Conservation (phyloP, 1,140 invertebrate genomes). For the Drosophila tani region DNA sequence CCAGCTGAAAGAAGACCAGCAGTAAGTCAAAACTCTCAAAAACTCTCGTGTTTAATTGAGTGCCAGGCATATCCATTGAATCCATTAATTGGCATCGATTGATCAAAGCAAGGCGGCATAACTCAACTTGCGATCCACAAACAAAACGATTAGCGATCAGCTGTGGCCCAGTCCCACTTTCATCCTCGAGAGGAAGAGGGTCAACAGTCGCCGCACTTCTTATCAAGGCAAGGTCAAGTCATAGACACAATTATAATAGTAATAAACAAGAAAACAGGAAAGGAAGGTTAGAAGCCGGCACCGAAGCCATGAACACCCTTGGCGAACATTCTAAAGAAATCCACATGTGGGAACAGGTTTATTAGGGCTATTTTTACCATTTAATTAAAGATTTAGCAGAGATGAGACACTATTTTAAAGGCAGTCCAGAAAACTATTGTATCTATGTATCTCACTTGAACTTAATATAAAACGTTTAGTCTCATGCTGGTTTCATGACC, state of each 20-base stretch:
- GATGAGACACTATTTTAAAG: too few relatives aligned
- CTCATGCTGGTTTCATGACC: background rate
- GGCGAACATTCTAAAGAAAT: background rate
- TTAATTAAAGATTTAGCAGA: background rate
- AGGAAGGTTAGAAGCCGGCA: background rate
- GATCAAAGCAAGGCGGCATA: constrained; percentile 15
- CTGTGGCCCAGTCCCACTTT: constrained; percentile 37
- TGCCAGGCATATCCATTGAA: background rate
- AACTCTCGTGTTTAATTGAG: constrained; percentile 12
- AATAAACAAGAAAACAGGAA: constrained; percentile 18
- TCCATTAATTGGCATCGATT: constrained; percentile 40
- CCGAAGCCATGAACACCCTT: constrained; percentile 2
- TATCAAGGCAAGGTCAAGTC: constrained; percentile 34
- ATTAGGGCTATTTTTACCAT: background rate
- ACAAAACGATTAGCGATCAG: constrained; percentile 24
- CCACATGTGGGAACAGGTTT: constrained; percentile 14
- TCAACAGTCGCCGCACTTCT: constrained; percentile 33
- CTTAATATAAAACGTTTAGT: background rate
- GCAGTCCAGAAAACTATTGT: background rate
- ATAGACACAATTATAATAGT: constrained; percentile 5
- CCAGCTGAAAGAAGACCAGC: background rate
- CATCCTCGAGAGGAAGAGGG: constrained; percentile 21
- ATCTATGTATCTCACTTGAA: background rate
- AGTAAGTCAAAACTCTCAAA: constrained; percentile 14
- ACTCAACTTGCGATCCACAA: constrained; percentile 27